Evolutionary conservation across 2,797 vertebrate species (phyloP).

Genomic region (Cetoscarus ocellatus): DNA sequence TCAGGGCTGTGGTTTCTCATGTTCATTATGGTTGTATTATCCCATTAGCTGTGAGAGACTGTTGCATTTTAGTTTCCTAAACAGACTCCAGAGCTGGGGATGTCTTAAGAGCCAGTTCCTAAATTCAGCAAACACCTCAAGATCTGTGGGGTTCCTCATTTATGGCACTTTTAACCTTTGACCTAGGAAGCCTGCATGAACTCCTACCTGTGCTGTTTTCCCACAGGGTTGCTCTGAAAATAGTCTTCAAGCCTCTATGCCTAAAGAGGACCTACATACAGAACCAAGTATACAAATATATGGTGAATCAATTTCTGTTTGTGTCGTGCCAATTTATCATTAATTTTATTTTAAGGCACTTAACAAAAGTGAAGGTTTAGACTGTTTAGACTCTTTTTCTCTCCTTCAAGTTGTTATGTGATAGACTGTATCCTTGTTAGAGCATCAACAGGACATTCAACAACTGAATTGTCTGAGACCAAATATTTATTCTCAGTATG

Average conservation of each 20-base stretch:
- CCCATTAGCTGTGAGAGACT: constrained; percentile 27
- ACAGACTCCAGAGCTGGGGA: constrained; percentile 22
- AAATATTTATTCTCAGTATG: too few relatives aligned
- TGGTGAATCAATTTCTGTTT: too few relatives aligned
- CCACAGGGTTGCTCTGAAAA: constrained; percentile 43
- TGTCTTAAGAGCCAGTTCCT: constrained; percentile 26
- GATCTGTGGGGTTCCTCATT: constrained; percentile 35
- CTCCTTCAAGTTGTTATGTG: too few relatives aligned
- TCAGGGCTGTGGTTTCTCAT: constrained; percentile 37
- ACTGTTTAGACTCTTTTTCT: too few relatives aligned
- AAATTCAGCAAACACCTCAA: constrained; percentile 23
- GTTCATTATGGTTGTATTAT: constrained; percentile 39
- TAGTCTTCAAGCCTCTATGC: constrained; percentile 17
- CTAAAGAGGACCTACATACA: neutral
- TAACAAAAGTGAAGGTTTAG: too few relatives aligned
- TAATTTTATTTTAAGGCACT: too few relatives aligned
- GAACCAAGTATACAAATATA: neutral
- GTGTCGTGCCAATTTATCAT: too few relatives aligned
- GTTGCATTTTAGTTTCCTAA: constrained; percentile 24
- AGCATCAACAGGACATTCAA: too few relatives aligned
- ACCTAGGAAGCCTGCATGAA: constrained; percentile 53
- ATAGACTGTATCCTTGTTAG: too few relatives aligned
- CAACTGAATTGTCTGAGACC: too few relatives aligned
- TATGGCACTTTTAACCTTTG: constrained; percentile 49
- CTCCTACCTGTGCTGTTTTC: constrained; percentile 57